Evolutionary conservation across 2,888 invertebrate genomes (phyloP).

Genomic region (Lycaena phlaeas): DNA sequence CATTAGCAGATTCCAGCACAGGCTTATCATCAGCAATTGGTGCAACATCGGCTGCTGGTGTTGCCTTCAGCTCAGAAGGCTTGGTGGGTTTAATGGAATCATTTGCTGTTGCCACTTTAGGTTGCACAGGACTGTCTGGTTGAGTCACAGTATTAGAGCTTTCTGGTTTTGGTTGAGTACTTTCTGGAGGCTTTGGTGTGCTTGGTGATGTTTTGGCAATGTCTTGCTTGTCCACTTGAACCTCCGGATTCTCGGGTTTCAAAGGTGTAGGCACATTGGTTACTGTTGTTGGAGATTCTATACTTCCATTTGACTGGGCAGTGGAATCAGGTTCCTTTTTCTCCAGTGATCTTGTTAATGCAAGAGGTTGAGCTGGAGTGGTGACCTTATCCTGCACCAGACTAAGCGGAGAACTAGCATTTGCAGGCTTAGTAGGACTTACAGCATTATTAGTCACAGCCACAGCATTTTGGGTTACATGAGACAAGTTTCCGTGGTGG

Average conservation of each 20-base stretch:
- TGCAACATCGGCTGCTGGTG: constrained; percentile 51
- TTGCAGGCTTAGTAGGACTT: constrained; percentile 46
- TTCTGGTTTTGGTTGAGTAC: constrained; percentile 34
- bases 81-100: constrained; percentile 52
- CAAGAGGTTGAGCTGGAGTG: constrained; percentile 45
- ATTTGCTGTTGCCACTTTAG: constrained; percentile 52
- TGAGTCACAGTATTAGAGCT: constrained; percentile 36
- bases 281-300: constrained; percentile 53
- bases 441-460: constrained; percentile 40
- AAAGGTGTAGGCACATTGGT: constrained; percentile 39
- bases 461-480: constrained; percentile 52
- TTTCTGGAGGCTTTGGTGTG: constrained; percentile 60
- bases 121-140: constrained; percentile 39
- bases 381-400: constrained; percentile 55
- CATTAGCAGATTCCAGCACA: constrained; percentile 52
- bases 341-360: constrained; percentile 60
- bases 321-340: constrained; percentile 58
- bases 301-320: constrained; percentile 54
- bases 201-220: constrained; percentile 61
- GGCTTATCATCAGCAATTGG: constrained; percentile 55
- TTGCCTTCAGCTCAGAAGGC: constrained; percentile 48
- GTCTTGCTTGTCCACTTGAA: constrained; percentile 56
- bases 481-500: constrained; percentile 65
- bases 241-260: constrained; percentile 53
- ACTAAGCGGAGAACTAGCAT: constrained; percentile 53